Percentiles rank a stretch among this genome's conserved stretches.
Conservation (phyloP, 2,888 invertebrate genomes). For the Homarus gammarus region DNA sequence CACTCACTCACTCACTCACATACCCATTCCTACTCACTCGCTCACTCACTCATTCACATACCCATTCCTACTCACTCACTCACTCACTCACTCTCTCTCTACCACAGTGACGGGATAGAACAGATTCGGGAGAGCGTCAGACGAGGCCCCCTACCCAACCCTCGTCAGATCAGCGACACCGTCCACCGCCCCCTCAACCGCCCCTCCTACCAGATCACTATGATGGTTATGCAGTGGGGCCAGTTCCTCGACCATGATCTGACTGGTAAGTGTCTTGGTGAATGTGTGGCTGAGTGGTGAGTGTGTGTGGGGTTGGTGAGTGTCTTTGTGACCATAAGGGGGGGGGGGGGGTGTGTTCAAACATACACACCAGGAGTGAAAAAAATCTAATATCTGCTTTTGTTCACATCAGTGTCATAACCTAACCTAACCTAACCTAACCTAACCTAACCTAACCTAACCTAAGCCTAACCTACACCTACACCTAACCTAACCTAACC, state of each 20-base stretch:
- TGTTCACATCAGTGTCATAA: too few species aligned
- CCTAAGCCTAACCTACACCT: too few species aligned
- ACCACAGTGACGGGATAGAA: slow-evolving; percentile 76
- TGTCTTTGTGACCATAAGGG: too few species aligned
- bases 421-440: too few species aligned
- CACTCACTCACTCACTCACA: too few species aligned
- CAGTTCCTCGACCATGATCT: slow-evolving; percentile 94
- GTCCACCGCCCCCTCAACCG: slow-evolving; percentile 85
- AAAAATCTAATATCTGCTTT: too few species aligned
- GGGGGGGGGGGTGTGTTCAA: too few species aligned
- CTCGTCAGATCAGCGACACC: slow-evolving; percentile 86
- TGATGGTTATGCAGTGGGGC: slow-evolving; percentile 94
- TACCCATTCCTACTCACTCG: too few species aligned
- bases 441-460: too few species aligned
- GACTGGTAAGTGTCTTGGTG: slow-evolving; percentile 78
- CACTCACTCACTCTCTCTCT: neutral
- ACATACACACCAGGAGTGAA: too few species aligned
- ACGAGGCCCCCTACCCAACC: slow-evolving; percentile 84
- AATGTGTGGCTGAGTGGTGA: neutral
- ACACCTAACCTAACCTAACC: too few species aligned
- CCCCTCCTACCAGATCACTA: slow-evolving; percentile 85
- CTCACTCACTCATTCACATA: too few species aligned
- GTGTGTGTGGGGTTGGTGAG: slow-evolving; percentile 22
- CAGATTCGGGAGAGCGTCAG: slow-evolving; percentile 81
- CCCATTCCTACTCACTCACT: neutral